Conservation (phyloP, 2,797 vertebrate species). For the Eidolon dupreanum region DNA sequence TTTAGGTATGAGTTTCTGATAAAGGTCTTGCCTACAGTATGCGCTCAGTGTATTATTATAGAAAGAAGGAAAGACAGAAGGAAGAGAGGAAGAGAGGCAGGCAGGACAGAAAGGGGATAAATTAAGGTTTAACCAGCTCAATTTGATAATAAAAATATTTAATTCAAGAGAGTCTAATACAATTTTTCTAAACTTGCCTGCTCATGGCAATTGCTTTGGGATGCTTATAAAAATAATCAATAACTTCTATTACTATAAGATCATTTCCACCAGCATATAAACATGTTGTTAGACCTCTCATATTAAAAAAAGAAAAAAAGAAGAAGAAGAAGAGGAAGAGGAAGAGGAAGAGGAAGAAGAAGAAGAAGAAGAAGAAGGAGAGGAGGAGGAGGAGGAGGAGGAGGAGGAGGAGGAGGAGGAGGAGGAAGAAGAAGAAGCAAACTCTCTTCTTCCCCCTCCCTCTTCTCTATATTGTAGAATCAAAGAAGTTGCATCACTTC, state of each 20-base stretch:
- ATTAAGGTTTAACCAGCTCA: not conserved
- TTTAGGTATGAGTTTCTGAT: not conserved
- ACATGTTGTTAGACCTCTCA: not conserved
- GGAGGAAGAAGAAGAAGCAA: not conserved
- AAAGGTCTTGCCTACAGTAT: not conserved
- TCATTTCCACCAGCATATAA: not conserved
- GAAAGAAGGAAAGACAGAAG: not conserved
- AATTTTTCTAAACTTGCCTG: not conserved
- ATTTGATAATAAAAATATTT: not conserved
- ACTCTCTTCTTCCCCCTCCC: not conserved
- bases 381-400: too few species aligned
- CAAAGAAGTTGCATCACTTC: not conserved
- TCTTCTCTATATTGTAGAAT: not conserved
- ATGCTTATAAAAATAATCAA: conserved; percentile 10
- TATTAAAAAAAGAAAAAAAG: not conserved
- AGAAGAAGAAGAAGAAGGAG: too few species aligned
- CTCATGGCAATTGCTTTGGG: not conserved
- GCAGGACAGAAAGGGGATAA: not conserved
- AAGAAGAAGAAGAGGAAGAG: too few species aligned
- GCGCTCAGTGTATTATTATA: not conserved
- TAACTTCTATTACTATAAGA: not conserved
- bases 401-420: too few species aligned
- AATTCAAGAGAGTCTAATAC: not conserved
- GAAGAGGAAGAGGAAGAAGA: too few species aligned
- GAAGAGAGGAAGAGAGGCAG: not conserved